Base-by-base conservation (phyloP, 2,888 invertebrate species). In the Neoitamus cyanurus region DNA sequence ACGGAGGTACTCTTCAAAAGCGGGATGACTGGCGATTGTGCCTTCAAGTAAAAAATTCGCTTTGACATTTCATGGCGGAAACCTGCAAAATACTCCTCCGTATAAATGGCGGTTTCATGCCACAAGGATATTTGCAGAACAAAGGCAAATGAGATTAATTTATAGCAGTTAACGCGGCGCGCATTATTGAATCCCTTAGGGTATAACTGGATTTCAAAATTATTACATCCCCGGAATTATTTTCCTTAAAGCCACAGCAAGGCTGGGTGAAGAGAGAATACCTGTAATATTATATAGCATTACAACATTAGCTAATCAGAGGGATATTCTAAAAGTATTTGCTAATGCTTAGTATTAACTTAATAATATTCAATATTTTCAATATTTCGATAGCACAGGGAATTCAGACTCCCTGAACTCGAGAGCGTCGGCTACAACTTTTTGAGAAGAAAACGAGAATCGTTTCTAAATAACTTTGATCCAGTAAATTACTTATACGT, bases 21-120 rank as follows among this genome's bases (percentile, higher is more conserved):
- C 42, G 77, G 46, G 42, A 77, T 77, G n/a, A 77, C 30, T 28
- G 42, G 46, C 28, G 42, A 25, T 77, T 42, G 77, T 77, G 46
- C 77, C 77, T 7, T 73, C 73, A 73, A 73, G 77, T 25, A 42
- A 46, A 77, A 77, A 77, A 77, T 77, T 46, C 42, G 30, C 42
- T 77, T 77, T 42, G 46, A 46, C 42, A 46, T 77, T 77, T 42
- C 46, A 77, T 77, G 77, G 77, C 77, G 77, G 77, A 77, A 77
- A 20, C 36, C 28, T 46, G 46, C 25, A 42, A 77, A 77, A 77
- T 77, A 6, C 36, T 77, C 30, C 42, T 77, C 77, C 77, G 77
- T 77, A 77, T 77, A 42, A 77, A 77, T 77, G 77, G 77, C 77
- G 42, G 73, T 37, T 46, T 42, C 77, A 77, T 77, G 77, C 46